These are phyloP conservation scores for Hystrix brachyura DNA, from an alignment of 2,113 vertebrate genomes.

Conservation along the genomic window DNA sequence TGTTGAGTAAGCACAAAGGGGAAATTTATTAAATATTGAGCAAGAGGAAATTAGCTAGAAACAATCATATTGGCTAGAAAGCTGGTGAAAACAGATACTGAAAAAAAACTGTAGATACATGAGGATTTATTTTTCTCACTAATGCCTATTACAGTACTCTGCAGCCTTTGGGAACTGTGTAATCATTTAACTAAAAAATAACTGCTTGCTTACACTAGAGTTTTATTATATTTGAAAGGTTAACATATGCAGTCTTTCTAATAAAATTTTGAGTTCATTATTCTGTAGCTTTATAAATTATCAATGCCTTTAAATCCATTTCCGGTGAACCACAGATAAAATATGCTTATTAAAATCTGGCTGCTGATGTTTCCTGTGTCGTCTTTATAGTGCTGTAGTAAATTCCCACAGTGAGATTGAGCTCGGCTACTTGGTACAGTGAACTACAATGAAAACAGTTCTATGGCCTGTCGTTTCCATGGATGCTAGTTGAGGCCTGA, in stretches of 20 bases:
- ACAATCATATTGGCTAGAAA: neutral
- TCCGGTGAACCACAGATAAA: neutral
- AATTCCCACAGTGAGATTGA: neutral
- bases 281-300: slow-evolving; percentile 45
- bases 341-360: neutral
- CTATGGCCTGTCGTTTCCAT: neutral
- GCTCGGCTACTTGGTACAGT: neutral
- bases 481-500: neutral
- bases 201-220: slow-evolving; percentile 16
- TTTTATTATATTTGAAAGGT: slow-evolving; percentile 51
- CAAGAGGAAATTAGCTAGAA: neutral
- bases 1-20: neutral
- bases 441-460: neutral
- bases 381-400: neutral
- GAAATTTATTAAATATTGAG: slow-evolving; percentile 10
- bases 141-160: neutral
- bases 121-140: slow-evolving; percentile 1
- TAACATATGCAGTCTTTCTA: slow-evolving; percentile 35
- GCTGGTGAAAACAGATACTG: neutral
- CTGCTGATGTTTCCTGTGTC: neutral
- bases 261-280: slow-evolving; percentile 40
- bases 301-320: neutral
- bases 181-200: slow-evolving; percentile 45
- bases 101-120: neutral
- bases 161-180: neutral